Evolutionary conservation across 1,140 invertebrate species (phyloP).

Genomic region (Rhyzopertha dominica): DNA sequence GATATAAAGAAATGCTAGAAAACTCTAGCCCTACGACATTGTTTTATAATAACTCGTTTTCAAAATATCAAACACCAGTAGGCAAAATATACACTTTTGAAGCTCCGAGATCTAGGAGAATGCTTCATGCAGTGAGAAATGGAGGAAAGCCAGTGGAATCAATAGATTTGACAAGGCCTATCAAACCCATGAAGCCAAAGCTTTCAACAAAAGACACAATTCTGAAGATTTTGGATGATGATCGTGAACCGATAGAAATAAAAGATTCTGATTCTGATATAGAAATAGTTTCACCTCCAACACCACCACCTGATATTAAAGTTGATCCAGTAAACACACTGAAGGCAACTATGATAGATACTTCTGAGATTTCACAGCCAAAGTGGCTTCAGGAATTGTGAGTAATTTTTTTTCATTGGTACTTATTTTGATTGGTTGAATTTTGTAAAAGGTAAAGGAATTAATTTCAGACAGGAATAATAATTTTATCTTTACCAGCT

Average conservation of each 20-base stretch:
- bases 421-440: neutral
- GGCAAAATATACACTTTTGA: slow-evolving; percentile 23
- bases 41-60: slow-evolving; percentile 20
- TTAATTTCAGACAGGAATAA: neutral
- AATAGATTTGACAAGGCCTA: slow-evolving; percentile 19
- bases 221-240: slow-evolving; percentile 36
- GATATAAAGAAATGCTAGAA: slow-evolving; percentile 35
- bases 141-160: slow-evolving; percentile 9
- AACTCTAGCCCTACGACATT: slow-evolving; percentile 10
- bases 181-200: slow-evolving; percentile 16
- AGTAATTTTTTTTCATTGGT: slow-evolving; percentile 22
- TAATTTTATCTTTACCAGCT: slow-evolving; percentile 6
- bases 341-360: slow-evolving; percentile 34
- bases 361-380: slow-evolving; percentile 23
- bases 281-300: slow-evolving; percentile 35
- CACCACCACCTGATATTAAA: slow-evolving; percentile 39
- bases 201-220: slow-evolving; percentile 34
- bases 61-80: slow-evolving; percentile 32
- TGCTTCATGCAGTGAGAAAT: slow-evolving; percentile 20
- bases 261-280: slow-evolving; percentile 42
- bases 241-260: slow-evolving; percentile 32
- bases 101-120: slow-evolving; percentile 9
- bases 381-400: slow-evolving; percentile 36
- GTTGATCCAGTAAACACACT: slow-evolving; percentile 39
- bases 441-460: neutral